Evolutionary conservation across 2,888 invertebrate genomes (phyloP).

Genomic region (Dascillus cervinus): DNA sequence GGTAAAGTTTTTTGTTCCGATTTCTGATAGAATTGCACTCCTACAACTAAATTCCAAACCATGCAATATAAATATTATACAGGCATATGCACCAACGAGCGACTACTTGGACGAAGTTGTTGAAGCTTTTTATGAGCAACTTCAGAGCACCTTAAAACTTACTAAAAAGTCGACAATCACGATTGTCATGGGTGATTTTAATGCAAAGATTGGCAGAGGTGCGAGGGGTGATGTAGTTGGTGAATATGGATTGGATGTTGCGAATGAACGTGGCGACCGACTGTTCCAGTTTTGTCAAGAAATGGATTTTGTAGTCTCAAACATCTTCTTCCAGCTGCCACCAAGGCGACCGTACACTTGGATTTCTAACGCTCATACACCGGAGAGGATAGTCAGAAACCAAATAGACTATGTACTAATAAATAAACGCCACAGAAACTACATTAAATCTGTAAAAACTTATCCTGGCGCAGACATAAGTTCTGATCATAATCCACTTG

Average conservation of each 20-base stretch:
- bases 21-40: conserved; percentile 8
- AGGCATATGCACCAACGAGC: conserved; percentile 16
- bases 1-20: conserved; percentile 8
- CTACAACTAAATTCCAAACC: conserved; percentile 7
- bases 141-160: conserved; percentile 10
- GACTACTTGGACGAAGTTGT: conserved; percentile 12
- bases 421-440: conserved; percentile 16
- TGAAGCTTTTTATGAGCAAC: conserved; percentile 9
- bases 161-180: conserved; percentile 10
- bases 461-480: no score
- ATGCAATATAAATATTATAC: conserved; percentile 14
- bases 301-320: no score
- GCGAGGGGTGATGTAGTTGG: conserved; percentile 10
- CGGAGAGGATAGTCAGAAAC: conserved; percentile 19
- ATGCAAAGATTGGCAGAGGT: conserved; percentile 18
- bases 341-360: conserved; percentile 22
- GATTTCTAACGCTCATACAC: conserved; percentile 17
- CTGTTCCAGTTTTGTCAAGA: conserved; percentile 20
- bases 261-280: conserved; percentile 19
- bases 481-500: conserved; percentile 19
- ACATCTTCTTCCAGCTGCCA: no score
- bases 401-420: conserved; percentile 22
- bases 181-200: conserved; percentile 17
- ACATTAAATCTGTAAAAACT: conserved; percentile 14
- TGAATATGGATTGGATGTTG: conserved; percentile 14